phyloP scores from a whole-genome alignment of 2,113 vertebrate species.

The Scalopus aquaticus region DNA sequence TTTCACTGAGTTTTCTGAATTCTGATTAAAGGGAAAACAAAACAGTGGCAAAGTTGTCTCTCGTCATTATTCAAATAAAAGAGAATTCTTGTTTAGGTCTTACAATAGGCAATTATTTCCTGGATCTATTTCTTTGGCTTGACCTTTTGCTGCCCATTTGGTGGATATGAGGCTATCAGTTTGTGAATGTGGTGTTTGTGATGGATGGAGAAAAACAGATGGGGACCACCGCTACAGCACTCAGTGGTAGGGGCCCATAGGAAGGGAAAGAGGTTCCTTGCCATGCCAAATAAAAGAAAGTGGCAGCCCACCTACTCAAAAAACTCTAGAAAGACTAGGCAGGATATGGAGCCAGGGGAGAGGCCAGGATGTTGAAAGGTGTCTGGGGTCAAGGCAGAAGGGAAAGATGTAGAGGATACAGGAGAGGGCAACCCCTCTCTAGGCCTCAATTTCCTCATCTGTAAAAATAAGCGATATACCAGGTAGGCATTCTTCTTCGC shows the following conservation, averaged over 20 bases:
- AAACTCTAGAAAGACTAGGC: background rate
- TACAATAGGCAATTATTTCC: background rate
- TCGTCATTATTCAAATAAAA: background rate
- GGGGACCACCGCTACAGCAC: fast-evolving
- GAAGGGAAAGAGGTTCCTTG: background rate
- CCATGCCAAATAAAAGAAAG: background rate
- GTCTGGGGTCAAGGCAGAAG: background rate
- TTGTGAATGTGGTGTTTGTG: background rate
- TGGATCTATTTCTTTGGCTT: background rate
- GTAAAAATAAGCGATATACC: slow-evolving; percentile 20
- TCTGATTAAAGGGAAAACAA: background rate
- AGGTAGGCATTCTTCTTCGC: fast-evolving
- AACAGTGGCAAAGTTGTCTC: background rate
- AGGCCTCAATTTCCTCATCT: slow-evolving; percentile 47
- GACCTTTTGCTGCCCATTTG: background rate
- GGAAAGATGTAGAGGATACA: too few relatives aligned
- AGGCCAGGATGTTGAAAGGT: fast-evolving
- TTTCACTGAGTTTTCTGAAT: background rate
- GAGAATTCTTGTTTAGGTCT: background rate
- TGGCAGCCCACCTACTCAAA: background rate
- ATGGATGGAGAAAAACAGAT: background rate
- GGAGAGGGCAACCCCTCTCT: background rate
- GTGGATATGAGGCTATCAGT: background rate
- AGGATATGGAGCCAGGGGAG: fast-evolving
- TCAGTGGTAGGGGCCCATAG: background rate